Percentiles rank a stretch among this genome's conserved stretches.
Evolutionary conservation across 2,113 vertebrate species (phyloP).

Genomic region (Mugil cephalus): DNA sequence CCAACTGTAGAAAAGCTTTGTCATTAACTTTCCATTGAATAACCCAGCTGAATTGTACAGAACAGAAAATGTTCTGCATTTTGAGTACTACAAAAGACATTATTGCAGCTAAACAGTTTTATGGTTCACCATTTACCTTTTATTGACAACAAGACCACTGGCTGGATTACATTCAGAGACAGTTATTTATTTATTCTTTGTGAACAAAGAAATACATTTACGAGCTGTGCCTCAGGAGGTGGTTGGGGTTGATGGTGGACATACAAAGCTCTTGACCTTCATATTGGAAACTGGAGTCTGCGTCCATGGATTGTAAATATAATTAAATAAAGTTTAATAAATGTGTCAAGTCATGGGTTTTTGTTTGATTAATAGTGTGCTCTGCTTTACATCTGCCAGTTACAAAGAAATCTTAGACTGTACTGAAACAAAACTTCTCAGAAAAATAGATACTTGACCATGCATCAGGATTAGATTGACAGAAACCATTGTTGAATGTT

Average conservation of each 20-base stretch:
- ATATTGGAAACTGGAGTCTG: too few species aligned
- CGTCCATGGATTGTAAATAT: too few species aligned
- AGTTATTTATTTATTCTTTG: not conserved
- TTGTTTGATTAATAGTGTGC: too few species aligned
- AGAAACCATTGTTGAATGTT: too few species aligned
- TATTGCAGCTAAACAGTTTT: not conserved
- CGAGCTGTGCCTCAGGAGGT: not conserved
- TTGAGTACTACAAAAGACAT: not conserved
- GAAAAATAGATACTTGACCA: too few species aligned
- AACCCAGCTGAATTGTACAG: constrained; percentile 26
- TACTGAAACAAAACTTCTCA: too few species aligned
- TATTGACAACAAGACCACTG: not conserved
- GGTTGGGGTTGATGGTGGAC: not conserved
- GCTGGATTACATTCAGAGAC: not conserved
- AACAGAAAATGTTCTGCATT: not conserved
- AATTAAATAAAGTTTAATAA: too few species aligned
- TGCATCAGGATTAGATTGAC: too few species aligned
- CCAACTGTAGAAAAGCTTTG: constrained; percentile 35
- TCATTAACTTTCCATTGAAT: constrained; percentile 41
- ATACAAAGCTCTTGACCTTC: too few species aligned
- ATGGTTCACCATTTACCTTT: not conserved
- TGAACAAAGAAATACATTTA: not conserved
- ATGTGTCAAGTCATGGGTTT: too few species aligned
- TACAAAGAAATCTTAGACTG: too few species aligned
- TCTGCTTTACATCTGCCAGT: too few species aligned